Base-by-base conservation (phyloP, 2,888 invertebrate species). In the Formica aserva region DNA sequence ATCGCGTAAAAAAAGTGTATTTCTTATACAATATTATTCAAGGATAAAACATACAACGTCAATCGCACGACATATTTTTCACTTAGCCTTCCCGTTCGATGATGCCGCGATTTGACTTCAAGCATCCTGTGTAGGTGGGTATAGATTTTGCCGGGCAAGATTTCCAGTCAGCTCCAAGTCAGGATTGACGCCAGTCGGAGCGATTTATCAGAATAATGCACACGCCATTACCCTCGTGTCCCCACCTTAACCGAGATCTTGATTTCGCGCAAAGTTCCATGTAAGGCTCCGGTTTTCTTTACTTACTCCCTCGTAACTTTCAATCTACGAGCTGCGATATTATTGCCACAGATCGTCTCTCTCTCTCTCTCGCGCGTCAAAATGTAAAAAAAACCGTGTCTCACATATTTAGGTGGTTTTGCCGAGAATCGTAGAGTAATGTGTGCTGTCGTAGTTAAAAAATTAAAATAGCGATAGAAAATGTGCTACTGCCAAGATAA, bases 181-280 rank as follows among this genome's bases (percentile, higher is more conserved):
- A 93, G 93, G 90, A 94, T 94, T 94, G 94, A 94, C 94, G 93
- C 90, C 91, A 87, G 92, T 87, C 89, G 87, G 89, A 86, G 84
- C 92, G 93, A 94, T 94, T 94, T 94, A 94, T 94, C 94, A 93
- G 94, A 94, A 94, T 94, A 94, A 94, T 91, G 91, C 92, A 93
- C 94, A 92, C 94, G 91, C 93, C 94, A 94, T 94, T 94, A 94
- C 93, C 93, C 88, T 90, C 88, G 92, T 92, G 91, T 92, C 92
- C 93, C 92, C 92, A 89, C 92, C 92, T 93, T 91, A 90, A 92
- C 91, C 92, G 88, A 92, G 92, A 92, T 93, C 94, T 93, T 93
- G 93, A 93, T 93, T 94, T 92, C 92, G 86, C 90, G 87, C 91
- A 89, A 91, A 92, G 91, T 86, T 88, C 87, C 90, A 86, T 92